Percentiles rank a stretch among this genome's conserved stretches.
Evolutionary conservation across 2,888 invertebrate genomes (phyloP).

Genomic region (Synergus itoensis): DNA sequence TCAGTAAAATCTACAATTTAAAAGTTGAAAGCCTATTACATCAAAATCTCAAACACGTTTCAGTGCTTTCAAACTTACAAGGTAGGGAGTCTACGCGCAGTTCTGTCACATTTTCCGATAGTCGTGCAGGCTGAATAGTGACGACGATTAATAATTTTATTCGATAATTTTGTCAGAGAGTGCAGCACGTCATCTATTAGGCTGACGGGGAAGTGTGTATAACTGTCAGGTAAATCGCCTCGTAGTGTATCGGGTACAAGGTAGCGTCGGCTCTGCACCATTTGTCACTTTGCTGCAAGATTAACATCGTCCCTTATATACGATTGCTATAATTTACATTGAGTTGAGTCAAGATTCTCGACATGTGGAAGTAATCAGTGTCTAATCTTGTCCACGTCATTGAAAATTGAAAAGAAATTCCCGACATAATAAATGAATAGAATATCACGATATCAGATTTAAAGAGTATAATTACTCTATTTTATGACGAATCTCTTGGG

Average conservation of each 20-base stretch:
- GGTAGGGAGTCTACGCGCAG: not conserved
- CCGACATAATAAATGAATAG: not conserved
- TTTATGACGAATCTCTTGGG: too few species aligned
- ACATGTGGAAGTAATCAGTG: slow-evolving; percentile 47
- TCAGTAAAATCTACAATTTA: not conserved
- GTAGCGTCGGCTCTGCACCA: slow-evolving; percentile 49
- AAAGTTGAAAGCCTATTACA: not conserved
- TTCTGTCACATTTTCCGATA: not conserved
- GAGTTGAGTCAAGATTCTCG: slow-evolving; percentile 39
- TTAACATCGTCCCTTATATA: slow-evolving; percentile 49
- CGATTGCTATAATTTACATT: slow-evolving; percentile 46
- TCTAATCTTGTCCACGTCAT: slow-evolving; percentile 40
- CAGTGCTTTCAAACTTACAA: not conserved
- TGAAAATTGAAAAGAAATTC: not conserved
- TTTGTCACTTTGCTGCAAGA: slow-evolving; percentile 54
- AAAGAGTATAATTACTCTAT: too few species aligned
- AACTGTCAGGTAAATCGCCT: slow-evolving; percentile 59
- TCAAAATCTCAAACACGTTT: not conserved
- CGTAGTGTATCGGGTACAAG: slow-evolving; percentile 56
- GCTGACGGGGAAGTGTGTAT: slow-evolving; percentile 45
- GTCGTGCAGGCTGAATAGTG: not conserved
- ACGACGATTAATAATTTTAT: slow-evolving; percentile 59
- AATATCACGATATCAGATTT: too few species aligned
- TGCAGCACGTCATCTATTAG: slow-evolving; percentile 46
- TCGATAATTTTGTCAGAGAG: slow-evolving; percentile 63